Conservation (phyloP, 2,888 invertebrate species). For the Saturnia pavonia region DNA sequence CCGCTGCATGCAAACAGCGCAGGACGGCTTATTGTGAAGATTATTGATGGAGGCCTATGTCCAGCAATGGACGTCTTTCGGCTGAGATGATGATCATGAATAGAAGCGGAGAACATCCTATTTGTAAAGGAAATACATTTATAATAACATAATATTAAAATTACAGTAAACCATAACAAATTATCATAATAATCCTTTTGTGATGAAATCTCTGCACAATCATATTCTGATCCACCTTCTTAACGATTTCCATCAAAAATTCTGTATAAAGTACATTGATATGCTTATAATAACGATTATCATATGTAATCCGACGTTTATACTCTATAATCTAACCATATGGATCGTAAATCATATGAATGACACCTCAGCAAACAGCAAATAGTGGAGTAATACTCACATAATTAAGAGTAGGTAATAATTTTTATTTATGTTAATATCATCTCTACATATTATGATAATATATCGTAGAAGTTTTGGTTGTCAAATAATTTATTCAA, state of each 20-base stretch:
- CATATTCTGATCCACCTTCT: neutral
- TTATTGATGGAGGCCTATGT: too few species aligned
- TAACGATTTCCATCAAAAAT: neutral
- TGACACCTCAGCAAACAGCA: neutral
- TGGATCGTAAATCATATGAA: constrained; percentile 9
- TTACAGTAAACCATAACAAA: neutral
- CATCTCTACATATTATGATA: neutral
- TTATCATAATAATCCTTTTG: neutral
- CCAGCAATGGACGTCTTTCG: too few species aligned
- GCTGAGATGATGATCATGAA: too few species aligned
- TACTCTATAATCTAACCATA: constrained; percentile 7
- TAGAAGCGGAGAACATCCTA: too few species aligned
- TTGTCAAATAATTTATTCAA: neutral
- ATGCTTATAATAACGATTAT: neutral
- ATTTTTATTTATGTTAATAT: neutral
- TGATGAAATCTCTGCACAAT: neutral
- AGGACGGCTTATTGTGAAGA: too few species aligned
- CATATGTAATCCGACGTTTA: constrained; percentile 5
- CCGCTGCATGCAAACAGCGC: too few species aligned
- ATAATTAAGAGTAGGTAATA: neutral
- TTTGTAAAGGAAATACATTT: too few species aligned
- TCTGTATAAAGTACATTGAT: neutral
- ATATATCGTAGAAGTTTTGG: neutral
- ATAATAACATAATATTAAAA: neutral
- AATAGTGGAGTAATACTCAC: constrained; percentile 4